A percentile compares a stretch with the other conserved stretches of the same genome.
These are phyloP conservation scores for Prenolepis imparis DNA, from an alignment of 2,888 invertebrate genomes.

Conservation along the genomic window DNA sequence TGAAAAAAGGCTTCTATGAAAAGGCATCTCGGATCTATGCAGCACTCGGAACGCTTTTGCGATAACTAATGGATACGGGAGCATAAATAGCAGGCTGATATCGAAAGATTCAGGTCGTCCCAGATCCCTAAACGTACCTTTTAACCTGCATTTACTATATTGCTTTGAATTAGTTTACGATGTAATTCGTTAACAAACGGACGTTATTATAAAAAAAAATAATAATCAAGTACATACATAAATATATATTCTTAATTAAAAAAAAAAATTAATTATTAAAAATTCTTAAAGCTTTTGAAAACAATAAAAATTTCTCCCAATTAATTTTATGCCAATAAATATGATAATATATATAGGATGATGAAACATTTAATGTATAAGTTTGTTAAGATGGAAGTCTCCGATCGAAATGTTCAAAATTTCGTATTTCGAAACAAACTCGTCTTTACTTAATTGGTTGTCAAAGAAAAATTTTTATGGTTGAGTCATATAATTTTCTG, in stretches of 20 bases:
- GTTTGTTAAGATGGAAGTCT: no score
- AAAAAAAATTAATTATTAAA: neutral
- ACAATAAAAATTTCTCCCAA: neutral
- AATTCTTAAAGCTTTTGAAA: neutral
- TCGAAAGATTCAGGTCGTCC: slow-evolving; percentile 36
- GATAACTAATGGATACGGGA: slow-evolving; percentile 79
- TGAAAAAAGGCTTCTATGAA: slow-evolving; percentile 43
- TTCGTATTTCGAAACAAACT: slow-evolving; percentile 15
- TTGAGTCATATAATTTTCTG: neutral
- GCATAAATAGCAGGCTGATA: slow-evolving; percentile 68
- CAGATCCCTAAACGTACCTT: neutral
- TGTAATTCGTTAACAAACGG: slow-evolving; percentile 42
- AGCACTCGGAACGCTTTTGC: slow-evolving; percentile 74
- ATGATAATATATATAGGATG: no score
- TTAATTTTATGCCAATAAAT: neutral
- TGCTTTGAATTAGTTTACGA: slow-evolving; percentile 41
- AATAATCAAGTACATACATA: slow-evolving; percentile 6
- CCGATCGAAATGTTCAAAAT: no score
- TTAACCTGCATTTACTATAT: slow-evolving; percentile 28
- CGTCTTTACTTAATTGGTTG: neutral
- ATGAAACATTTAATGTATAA: no score
- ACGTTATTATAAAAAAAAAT: neutral
- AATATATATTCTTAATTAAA: neutral
- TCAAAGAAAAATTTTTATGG: slow-evolving; percentile 8
- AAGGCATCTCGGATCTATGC: slow-evolving; percentile 63